Conservation (phyloP, 2,888 invertebrate species). For the Apomyelois bistriatella region DNA sequence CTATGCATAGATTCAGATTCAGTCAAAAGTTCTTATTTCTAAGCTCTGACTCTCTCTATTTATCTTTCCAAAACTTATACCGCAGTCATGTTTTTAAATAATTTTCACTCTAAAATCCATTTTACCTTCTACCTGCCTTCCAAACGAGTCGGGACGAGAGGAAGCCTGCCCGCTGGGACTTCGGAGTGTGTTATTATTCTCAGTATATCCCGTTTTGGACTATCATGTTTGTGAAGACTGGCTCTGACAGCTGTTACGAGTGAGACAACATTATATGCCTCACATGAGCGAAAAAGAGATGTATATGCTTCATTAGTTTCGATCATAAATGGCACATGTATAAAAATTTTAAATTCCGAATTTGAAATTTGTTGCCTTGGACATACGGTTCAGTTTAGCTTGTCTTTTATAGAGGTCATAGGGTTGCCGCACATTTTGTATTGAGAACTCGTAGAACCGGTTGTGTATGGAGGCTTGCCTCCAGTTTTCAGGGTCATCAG, state of each 20-base stretch:
- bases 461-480: conserved; percentile 58
- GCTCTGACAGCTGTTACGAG: conserved; percentile 52
- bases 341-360: conserved; percentile 11
- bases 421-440: conserved; percentile 20
- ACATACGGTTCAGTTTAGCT: conserved; percentile 23
- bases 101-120: not conserved
- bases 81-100: too few relatives aligned
- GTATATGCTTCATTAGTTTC: conserved; percentile 10
- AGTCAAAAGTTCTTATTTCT: too few relatives aligned
- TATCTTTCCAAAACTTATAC: too few relatives aligned
- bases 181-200: conserved; percentile 15
- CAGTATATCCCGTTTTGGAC: conserved; percentile 43
- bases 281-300: conserved; percentile 23
- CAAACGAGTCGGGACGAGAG: conserved; percentile 3
- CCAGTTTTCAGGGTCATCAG: conserved; percentile 51
- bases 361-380: not conserved
- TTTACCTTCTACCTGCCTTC: not conserved
- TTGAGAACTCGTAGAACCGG: conserved; percentile 53
- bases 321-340: conserved; percentile 23
- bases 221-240: conserved; percentile 60
- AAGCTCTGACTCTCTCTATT: too few relatives aligned
- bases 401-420: conserved; percentile 7
- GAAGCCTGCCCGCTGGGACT: conserved; percentile 19
- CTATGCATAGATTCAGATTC: too few relatives aligned
- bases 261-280: conserved; percentile 29